These are phyloP conservation scores for Euphonia xanthogaster DNA, from an alignment of 2,797 vertebrate genomes.

Conservation along the genomic window DNA sequence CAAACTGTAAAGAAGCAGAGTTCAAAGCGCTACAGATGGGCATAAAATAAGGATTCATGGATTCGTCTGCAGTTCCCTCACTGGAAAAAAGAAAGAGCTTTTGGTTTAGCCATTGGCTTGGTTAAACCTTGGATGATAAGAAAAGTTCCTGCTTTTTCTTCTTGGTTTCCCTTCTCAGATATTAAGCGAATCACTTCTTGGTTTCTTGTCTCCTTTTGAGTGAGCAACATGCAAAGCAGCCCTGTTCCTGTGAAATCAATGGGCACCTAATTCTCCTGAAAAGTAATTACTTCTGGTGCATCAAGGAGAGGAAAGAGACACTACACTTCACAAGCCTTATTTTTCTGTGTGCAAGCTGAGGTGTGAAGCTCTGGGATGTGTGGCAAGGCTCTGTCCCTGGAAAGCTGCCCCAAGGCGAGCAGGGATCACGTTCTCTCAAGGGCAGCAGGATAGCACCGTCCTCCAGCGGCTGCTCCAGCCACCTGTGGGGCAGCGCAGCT, in stretches of 20 bases:
- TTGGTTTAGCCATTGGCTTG: not conserved
- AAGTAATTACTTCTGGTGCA: not conserved
- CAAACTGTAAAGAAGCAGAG: not conserved
- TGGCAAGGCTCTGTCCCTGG: not conserved
- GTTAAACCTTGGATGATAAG: not conserved
- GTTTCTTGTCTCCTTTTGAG: not conserved
- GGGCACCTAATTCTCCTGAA: not conserved
- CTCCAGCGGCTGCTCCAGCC: not conserved
- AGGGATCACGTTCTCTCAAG: rapidly evolving
- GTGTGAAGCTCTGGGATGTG: not conserved
- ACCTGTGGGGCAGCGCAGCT: not conserved
- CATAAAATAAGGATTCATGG: not conserved
- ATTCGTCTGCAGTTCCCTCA: rapidly evolving
- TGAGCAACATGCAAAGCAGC: not conserved
- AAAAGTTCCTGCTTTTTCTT: not conserved
- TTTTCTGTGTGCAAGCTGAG: not conserved
- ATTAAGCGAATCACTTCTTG: not conserved
- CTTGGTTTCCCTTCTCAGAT: not conserved
- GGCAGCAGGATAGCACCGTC: not conserved
- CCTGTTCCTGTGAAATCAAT: not conserved
- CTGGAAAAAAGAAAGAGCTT: rapidly evolving
- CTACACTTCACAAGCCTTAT: not conserved
- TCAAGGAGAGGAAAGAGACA: not conserved
- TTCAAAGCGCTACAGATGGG: not conserved
- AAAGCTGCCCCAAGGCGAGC: not conserved